phyloP scores from a whole-genome alignment of 2,888 invertebrate species.

The Pherbina coryleti region DNA sequence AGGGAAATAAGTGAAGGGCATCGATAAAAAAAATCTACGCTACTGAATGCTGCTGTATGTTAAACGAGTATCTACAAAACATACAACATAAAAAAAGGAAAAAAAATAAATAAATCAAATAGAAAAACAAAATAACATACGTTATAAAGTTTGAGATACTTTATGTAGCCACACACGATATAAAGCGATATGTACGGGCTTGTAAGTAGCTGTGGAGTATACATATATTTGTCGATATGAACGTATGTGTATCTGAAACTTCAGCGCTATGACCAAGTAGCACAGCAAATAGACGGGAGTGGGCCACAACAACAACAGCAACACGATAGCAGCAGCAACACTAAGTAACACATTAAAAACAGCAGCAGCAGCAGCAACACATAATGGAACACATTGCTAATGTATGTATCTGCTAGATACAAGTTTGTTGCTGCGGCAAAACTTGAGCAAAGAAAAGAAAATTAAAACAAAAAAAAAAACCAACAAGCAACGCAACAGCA shows the following conservation, averaged over 20 bases:
- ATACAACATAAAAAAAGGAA: not conserved
- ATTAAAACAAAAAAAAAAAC: not conserved
- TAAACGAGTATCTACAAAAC: not conserved
- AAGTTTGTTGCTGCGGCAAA: conserved; percentile 28
- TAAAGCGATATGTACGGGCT: no score
- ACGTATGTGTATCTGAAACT: not conserved
- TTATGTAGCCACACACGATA: no score
- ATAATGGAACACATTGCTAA: conserved; percentile 1
- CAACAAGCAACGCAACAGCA: not conserved
- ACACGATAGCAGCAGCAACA: not conserved
- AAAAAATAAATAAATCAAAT: not conserved
- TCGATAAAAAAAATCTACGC: not conserved
- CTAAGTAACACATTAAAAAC: not conserved
- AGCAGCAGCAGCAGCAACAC: conserved; percentile 17
- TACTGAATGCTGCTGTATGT: not conserved
- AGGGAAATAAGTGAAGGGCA: not conserved
- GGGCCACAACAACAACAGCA: conserved; percentile 15
- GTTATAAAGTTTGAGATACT: not conserved
- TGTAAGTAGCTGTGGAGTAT: no score
- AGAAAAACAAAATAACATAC: not conserved
- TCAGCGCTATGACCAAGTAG: conserved; percentile 18
- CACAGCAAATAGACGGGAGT: conserved; percentile 12
- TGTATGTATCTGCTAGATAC: conserved; percentile 15
- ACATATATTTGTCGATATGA: not conserved
- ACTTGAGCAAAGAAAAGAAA: not conserved